Evolutionary conservation across 2,797 vertebrate species (phyloP).

Genomic region (Numenius phaeopus): DNA sequence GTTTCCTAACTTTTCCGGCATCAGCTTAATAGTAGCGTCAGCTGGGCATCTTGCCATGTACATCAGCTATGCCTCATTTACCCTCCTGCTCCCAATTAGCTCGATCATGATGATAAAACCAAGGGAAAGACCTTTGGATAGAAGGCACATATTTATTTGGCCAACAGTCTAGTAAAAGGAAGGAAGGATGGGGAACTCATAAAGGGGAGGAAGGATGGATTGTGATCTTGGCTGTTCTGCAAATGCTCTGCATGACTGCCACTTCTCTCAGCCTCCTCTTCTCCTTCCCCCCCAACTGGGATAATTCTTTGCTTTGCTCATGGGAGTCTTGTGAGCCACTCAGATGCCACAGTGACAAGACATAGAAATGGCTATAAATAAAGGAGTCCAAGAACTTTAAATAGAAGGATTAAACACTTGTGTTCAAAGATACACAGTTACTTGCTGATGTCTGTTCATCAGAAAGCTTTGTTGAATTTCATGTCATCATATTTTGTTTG

Average conservation of each 20-base stretch:
- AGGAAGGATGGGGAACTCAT: conserved; percentile 60
- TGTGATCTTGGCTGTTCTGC: conserved; percentile 63
- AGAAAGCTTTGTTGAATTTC: conserved; percentile 24
- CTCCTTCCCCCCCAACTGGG: background rate
- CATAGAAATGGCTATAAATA: background rate
- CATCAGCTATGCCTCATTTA: conserved; percentile 71
- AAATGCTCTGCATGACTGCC: background rate
- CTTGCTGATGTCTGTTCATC: background rate
- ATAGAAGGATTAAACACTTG: background rate
- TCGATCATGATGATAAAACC: conserved; percentile 61
- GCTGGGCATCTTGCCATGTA: conserved; percentile 47
- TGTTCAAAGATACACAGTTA: background rate
- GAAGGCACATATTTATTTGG: conserved; percentile 71
- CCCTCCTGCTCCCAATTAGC: conserved; percentile 70
- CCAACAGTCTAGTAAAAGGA: conserved; percentile 52
- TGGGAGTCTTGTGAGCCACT: background rate
- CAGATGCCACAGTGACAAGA: background rate
- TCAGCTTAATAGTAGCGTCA: conserved; percentile 58
- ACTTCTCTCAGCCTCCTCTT: conserved; percentile 38
- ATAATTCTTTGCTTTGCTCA: conserved; percentile 26
- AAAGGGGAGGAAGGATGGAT: conserved; percentile 61
- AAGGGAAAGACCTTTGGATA: conserved; percentile 60
- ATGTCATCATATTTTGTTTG: background rate
- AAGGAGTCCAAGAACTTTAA: conserved; percentile 1
- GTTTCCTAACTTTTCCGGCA: conserved; percentile 75